These are phyloP conservation scores for Hartigia nigra DNA, from an alignment of 2,888 invertebrate species.

Conservation along the genomic window DNA sequence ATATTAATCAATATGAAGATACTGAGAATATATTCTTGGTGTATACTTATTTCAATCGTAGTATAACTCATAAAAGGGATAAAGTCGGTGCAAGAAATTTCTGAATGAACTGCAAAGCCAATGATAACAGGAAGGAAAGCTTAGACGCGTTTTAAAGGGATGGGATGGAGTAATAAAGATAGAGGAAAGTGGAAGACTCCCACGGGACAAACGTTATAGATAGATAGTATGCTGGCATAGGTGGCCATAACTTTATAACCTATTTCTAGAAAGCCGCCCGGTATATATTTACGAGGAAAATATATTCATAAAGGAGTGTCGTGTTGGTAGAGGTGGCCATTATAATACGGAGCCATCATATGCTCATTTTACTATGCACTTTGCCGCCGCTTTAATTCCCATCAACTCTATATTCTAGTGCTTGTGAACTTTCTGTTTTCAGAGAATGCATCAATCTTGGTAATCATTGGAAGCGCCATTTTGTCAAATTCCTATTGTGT, in stretches of 20 bases:
- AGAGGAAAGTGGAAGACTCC: not conserved
- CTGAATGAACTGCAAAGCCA: not conserved
- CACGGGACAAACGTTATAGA: not conserved
- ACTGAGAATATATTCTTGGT: not conserved
- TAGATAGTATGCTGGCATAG: not conserved
- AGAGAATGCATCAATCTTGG: not conserved
- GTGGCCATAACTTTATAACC: conserved; percentile 17
- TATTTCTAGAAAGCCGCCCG: conserved; percentile 14
- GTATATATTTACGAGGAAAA: conserved; percentile 5
- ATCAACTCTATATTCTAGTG: not conserved
- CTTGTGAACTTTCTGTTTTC: not conserved
- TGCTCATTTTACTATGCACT: not conserved
- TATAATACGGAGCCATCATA: not conserved
- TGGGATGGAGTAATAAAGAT: not conserved
- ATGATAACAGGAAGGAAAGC: not conserved
- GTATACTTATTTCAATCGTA: not conserved
- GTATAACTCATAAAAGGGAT: not conserved
- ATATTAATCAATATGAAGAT: not conserved
- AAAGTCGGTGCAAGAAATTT: not conserved
- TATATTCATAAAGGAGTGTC: conserved; percentile 4
- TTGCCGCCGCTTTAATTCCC: not conserved
- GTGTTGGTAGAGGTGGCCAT: not conserved
- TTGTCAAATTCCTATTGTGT: not conserved
- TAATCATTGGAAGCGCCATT: not conserved
- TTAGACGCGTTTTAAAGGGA: not conserved